Evolutionary conservation across 2,888 invertebrate species (phyloP), one percentile per base, ranked within the genome.

Genomic region (Synergus umbraculus): DNA sequence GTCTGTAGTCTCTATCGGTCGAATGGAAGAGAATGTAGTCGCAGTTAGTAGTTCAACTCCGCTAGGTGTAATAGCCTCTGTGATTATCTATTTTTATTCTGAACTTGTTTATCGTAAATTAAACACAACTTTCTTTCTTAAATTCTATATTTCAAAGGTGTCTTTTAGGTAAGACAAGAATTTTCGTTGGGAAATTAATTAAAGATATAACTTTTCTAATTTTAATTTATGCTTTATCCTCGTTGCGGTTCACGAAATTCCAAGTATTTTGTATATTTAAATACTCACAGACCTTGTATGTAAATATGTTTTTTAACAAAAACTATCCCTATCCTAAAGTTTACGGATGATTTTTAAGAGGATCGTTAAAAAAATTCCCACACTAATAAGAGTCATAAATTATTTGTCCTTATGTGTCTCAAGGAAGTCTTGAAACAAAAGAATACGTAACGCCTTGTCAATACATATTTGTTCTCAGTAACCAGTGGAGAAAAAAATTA

Each of bases 31-130:
- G 54, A 54, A 54, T 73, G n/a, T 41, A 73, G 49, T 37, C 49
- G 54, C 73, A 37, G 49, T 73, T 73, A 22, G 37, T 37, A 15
- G 29, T 54, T 15, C 37, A 73, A 37, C 37, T 73, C 54, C 73
- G 37, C 54, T 73, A 73, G 54, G n/a, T 54, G 54, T 54, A 73
- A 73, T 54, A 73, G 37, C 29, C 73, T 54, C 37, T n/a, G 29
- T 22, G 22, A 73, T 73, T 54, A 49, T 15, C 15, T 54, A 37
- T 46, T 44, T 69, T 69, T 29, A 29, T 18, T 29, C 18, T 18
- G 18, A 18, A 18, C 69, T 49, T 22, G 69, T 69, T 69, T 54
- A 54, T 54, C 8, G n/a, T 54, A n/a, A 18, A 54, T n/a, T 9
- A 54, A 54, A 54, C 3, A 1, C 2, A 18, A 18, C 54, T 18